A percentile compares a stretch with the other conserved stretches of the same genome.
These are phyloP conservation scores for Automeris io DNA, from an alignment of 2,888 invertebrate species.

Conservation along the genomic window DNA sequence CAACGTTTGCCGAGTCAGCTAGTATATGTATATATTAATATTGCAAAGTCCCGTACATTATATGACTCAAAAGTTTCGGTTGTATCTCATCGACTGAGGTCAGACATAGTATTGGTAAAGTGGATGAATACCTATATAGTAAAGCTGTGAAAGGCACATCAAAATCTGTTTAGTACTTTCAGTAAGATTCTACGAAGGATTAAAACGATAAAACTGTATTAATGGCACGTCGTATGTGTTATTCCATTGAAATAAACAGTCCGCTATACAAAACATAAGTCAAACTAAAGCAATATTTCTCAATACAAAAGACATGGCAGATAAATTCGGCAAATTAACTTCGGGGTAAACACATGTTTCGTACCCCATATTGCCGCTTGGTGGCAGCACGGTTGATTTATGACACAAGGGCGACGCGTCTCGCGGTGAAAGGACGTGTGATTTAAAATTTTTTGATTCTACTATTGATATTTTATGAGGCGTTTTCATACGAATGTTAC, in stretches of 20 bases:
- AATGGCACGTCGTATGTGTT: neutral
- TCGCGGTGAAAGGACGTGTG: slow-evolving; percentile 38
- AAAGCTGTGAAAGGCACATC: too few relatives aligned
- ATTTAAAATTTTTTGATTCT: slow-evolving; percentile 15
- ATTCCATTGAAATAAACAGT: slow-evolving; percentile 15
- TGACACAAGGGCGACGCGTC: slow-evolving; percentile 46
- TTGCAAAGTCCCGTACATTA: too few relatives aligned
- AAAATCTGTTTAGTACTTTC: too few relatives aligned
- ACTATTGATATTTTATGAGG: neutral
- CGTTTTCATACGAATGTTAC: too few relatives aligned
- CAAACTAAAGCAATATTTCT: slow-evolving; percentile 61
- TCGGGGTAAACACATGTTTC: slow-evolving; percentile 74
- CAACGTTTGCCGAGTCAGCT: too few relatives aligned
- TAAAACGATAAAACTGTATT: too few relatives aligned
- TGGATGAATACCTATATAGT: too few relatives aligned
- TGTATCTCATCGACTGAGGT: too few relatives aligned
- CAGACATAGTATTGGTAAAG: too few relatives aligned
- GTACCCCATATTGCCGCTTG: slow-evolving; percentile 70
- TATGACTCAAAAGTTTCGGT: too few relatives aligned
- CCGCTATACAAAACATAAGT: slow-evolving; percentile 30
- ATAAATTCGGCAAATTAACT: slow-evolving; percentile 77
- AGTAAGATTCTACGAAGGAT: too few relatives aligned
- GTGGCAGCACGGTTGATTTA: slow-evolving; percentile 72
- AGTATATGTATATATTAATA: too few relatives aligned
- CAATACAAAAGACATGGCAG: slow-evolving; percentile 65